phyloP scores from a whole-genome alignment of 2,113 vertebrate species.

The Hydrolagus affinis region DNA sequence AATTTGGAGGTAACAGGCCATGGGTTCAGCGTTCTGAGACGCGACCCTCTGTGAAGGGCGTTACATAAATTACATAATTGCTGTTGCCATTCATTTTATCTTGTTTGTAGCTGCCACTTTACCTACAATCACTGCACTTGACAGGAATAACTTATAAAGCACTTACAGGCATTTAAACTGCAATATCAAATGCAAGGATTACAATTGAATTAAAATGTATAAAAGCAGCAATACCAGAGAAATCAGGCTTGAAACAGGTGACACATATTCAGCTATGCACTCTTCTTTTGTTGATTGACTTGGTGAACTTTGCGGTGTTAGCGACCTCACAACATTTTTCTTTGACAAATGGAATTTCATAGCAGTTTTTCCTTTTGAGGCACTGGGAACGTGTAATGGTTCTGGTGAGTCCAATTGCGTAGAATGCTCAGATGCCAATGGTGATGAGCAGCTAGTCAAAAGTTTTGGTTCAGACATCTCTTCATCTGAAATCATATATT shows the following conservation, averaged over 20 bases:
- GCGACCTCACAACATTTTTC: neutral
- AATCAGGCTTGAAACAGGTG: constrained; percentile 40
- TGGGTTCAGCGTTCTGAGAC: no score
- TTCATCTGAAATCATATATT: constrained; percentile 35
- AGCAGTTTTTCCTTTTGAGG: constrained; percentile 32
- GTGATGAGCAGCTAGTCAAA: constrained; percentile 39
- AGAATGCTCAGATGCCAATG: constrained; percentile 39
- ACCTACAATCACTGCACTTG: no score
- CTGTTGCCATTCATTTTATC: no score
- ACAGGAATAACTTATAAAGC: no score
- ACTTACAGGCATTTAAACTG: no score
- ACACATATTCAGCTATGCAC: constrained; percentile 40
- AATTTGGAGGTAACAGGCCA: no score
- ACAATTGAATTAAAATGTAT: no score
- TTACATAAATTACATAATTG: no score
- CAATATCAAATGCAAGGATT: no score
- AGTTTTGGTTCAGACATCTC: constrained; percentile 40
- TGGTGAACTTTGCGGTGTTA: neutral
- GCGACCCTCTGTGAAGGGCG: no score
- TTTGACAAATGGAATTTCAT: constrained; percentile 15
- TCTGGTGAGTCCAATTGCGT: constrained; percentile 39
- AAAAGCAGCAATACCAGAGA: constrained; percentile 42
- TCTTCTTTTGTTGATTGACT: constrained; percentile 29
- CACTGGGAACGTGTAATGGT: constrained; percentile 31
- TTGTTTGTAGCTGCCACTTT: no score